Evolutionary conservation across 1,140 invertebrate genomes (phyloP), one percentile per base, ranked within the genome.

Genomic region (Riptortus pedestris): DNA sequence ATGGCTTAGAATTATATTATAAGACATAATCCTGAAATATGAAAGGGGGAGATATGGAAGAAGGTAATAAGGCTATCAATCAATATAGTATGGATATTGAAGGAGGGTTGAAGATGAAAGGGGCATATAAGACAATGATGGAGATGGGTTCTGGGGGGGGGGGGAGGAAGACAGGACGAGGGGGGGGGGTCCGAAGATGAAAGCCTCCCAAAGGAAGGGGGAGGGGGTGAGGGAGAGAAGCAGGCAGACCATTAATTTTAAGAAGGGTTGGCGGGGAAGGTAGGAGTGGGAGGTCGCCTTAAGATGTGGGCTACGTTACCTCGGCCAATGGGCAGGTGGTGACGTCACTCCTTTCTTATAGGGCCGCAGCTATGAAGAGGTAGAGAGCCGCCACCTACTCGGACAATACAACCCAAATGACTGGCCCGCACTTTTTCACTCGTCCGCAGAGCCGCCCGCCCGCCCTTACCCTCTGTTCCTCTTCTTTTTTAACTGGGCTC

Each of bases 381-480:
- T n/a, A n/a, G n/a, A n/a, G n/a, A n/a, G n/a, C n/a, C n/a, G n/a
- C 45, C 45, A 47, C 45, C 43, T 45, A 2, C 43, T 22, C n/a
- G 45, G n/a, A 47, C 45, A 47, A 47, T 47, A 47, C n/a, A 22
- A 47, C n/a, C n/a, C 45, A 47, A 47, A 47, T 47, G 45, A 47
- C 45, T 47, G 45, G 22, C 45, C 45, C 22, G 45, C 45, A 47
- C 45, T 47, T 47, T 47, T 47, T 47, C 45, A 47, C n/a, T 47
- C 22, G 9, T 20, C n/a, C 45, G n/a, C 45, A n/a, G 16, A 22
- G 18, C 18, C 11, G n/a, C 45, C 22, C 45, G 45, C 16, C 9
- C 45, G 18, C 45, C 22, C 45, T n/a, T n/a, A n/a, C n/a, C n/a
- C n/a, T n/a, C n/a, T n/a, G n/a, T 47, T n/a, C n/a, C n/a, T 47